Evolutionary conservation across 1,140 invertebrate species (phyloP).

Genomic region (Pseudomyrmex pallidus): DNA sequence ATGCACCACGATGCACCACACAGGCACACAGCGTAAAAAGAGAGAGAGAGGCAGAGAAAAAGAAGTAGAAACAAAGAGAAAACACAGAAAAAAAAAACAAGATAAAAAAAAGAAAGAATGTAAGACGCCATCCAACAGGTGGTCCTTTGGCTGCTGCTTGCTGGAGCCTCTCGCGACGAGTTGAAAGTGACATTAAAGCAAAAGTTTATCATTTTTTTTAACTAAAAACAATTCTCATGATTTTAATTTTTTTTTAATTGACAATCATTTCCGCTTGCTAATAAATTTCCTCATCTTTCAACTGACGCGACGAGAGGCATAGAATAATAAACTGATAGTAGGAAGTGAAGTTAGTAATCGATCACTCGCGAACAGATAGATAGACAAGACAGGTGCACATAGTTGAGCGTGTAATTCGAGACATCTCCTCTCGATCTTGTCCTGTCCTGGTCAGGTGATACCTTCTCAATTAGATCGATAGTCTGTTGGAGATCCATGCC

Average conservation of each 20-base stretch:
- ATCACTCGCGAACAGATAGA: constrained; percentile 42
- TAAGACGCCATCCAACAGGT: constrained; percentile 11
- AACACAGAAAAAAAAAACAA: constrained; percentile 50
- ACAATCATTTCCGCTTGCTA: not conserved
- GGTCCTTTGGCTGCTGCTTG: constrained; percentile 7
- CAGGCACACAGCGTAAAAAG: constrained; percentile 67
- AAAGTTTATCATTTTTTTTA: not conserved
- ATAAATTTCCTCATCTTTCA: not conserved
- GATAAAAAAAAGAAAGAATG: not conserved
- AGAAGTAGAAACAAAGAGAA: constrained; percentile 36
- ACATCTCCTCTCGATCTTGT: constrained; percentile 35
- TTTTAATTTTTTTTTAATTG: not conserved
- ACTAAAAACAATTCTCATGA: not conserved
- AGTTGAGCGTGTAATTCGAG: constrained; percentile 17
- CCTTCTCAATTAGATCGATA: constrained; percentile 91
- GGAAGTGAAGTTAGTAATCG: constrained; percentile 27
- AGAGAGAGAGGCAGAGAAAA: constrained; percentile 69
- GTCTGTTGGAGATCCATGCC: constrained; percentile 91
- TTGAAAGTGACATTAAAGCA: not conserved
- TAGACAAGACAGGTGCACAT: constrained; percentile 34
- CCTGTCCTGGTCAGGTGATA: constrained; percentile 76
- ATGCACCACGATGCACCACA: constrained; percentile 73
- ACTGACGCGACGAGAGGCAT: not conserved
- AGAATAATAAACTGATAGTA: constrained; percentile 5
- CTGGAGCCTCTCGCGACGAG: not conserved